Percentiles rank a stretch among this genome's conserved stretches.
These are phyloP conservation scores for Tupaia tana DNA, from an alignment of 2,113 vertebrate species.

Conservation along the genomic window DNA sequence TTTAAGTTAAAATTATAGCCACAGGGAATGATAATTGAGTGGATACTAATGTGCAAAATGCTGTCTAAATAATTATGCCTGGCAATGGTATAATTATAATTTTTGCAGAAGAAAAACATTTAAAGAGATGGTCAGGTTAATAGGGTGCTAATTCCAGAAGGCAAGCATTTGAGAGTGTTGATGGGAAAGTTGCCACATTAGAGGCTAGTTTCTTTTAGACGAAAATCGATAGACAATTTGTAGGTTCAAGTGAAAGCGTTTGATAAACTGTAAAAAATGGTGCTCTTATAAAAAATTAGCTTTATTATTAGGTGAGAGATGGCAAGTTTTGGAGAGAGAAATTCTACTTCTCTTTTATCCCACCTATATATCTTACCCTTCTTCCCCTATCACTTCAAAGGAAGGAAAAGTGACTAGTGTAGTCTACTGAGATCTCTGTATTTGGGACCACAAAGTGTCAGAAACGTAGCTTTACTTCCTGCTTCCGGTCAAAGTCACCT, in stretches of 20 bases:
- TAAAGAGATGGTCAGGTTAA: slow-evolving; percentile 28
- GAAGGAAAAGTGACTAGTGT: neutral
- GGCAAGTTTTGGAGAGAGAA: neutral
- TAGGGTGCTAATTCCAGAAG: slow-evolving; percentile 31
- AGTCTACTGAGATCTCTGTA: neutral
- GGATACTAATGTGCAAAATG: slow-evolving; percentile 41
- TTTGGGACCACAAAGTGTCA: neutral
- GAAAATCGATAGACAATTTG: slow-evolving; percentile 51
- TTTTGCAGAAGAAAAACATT: slow-evolving; percentile 26
- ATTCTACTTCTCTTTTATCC: neutral
- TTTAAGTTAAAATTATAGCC: neutral
- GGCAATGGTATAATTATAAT: neutral
- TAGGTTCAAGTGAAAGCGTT: neutral
- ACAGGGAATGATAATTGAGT: slow-evolving; percentile 6
- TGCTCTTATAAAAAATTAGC: neutral
- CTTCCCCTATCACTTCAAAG: neutral
- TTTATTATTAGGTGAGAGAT: neutral
- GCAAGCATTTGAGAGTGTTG: neutral
- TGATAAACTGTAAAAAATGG: neutral
- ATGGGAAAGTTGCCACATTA: slow-evolving; percentile 12
- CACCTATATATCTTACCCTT: neutral
- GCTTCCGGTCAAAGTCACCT: neutral
- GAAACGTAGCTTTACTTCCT: neutral
- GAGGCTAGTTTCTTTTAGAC: slow-evolving; percentile 6
- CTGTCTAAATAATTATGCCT: slow-evolving; percentile 40